These are phyloP conservation scores for Acromyrmex charruanus DNA, from an alignment of 1,140 invertebrate genomes.

Conservation along the genomic window DNA sequence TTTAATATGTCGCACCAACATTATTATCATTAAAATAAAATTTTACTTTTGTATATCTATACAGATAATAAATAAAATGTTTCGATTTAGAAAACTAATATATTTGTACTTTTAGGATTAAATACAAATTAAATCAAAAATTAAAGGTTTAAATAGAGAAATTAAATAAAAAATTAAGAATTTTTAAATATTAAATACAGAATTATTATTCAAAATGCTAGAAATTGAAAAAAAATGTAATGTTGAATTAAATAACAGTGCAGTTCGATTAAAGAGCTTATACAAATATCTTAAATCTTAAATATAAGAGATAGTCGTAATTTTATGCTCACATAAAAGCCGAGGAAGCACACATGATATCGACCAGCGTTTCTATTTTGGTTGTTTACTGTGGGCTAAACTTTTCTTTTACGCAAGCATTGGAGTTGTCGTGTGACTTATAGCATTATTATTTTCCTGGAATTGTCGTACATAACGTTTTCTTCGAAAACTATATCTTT, in stretches of 20 bases:
- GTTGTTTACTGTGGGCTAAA: conserved; percentile 52
- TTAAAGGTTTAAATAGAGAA: neutral
- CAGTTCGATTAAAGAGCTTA: neutral
- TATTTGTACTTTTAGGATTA: neutral
- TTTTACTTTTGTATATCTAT: neutral
- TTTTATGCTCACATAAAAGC: conserved; percentile 74
- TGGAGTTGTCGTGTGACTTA: neutral
- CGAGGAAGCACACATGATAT: conserved; percentile 82
- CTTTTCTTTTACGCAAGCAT: conserved; percentile 1
- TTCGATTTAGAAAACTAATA: neutral
- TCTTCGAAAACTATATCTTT: neutral
- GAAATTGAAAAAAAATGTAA: neutral
- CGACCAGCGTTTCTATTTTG: conserved; percentile 84
- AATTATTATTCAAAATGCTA: neutral
- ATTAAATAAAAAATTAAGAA: neutral
- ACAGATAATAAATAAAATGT: neutral
- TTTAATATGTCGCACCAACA: neutral
- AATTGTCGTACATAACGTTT: neutral
- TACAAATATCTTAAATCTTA: too few relatives aligned
- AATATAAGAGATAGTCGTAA: conserved; percentile 44
- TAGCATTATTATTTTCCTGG: too few relatives aligned
- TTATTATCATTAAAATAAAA: neutral
- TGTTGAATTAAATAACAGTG: neutral
- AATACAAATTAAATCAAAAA: neutral
- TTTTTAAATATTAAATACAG: neutral